Percentiles rank a stretch among this genome's conserved stretches.
These are phyloP conservation scores for Xenops minutus DNA, from an alignment of 2,797 vertebrate genomes.

Conservation along the genomic window DNA sequence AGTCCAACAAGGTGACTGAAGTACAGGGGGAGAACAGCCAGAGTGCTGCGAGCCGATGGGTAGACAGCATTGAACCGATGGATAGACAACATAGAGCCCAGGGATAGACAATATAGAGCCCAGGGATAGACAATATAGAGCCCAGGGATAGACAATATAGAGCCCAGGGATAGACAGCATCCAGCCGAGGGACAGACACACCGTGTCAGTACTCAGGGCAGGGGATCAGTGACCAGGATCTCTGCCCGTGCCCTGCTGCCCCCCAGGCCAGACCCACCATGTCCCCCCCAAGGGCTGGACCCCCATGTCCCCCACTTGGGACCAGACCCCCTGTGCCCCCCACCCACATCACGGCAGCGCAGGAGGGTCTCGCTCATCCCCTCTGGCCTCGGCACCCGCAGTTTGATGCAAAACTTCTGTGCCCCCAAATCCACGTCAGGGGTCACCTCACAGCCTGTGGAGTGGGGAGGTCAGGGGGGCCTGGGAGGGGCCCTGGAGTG, in stretches of 20 bases:
- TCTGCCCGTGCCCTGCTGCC: neutral
- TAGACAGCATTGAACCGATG: too few species aligned
- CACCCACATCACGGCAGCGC: neutral
- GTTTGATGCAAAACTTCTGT: neutral
- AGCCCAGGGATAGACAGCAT: too few species aligned
- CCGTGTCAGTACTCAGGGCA: fast-evolving
- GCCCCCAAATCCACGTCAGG: neutral
- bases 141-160: too few species aligned
- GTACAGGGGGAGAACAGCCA: fast-evolving
- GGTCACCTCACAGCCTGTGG: neutral
- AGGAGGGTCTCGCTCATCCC: neutral
- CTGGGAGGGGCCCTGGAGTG: neutral
- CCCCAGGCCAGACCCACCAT: too few species aligned
- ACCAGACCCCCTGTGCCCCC: neutral
- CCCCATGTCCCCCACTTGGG: too few species aligned
- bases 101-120: too few species aligned
- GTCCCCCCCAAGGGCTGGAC: neutral
- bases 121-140: too few species aligned
- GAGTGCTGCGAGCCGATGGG: fast-evolving
- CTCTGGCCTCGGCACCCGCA: neutral
- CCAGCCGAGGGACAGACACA: too few species aligned
- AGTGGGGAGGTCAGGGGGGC: neutral
- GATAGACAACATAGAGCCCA: too few species aligned
- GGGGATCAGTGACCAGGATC: fast-evolving
- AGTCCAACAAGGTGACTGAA: neutral